phyloP scores from a whole-genome alignment of 2,888 invertebrate species.

The Sthenelais limicola region DNA sequence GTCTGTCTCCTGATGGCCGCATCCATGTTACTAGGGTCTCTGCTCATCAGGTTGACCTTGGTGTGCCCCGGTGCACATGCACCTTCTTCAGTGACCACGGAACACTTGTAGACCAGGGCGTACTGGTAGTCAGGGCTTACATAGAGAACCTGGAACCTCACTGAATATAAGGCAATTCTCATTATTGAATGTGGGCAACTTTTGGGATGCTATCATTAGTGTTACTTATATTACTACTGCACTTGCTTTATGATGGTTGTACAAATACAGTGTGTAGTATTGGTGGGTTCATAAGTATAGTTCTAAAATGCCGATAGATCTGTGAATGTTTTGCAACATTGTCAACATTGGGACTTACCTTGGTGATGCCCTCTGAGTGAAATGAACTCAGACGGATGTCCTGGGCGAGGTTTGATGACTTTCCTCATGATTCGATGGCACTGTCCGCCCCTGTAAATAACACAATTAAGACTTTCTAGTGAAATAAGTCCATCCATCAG shows the following conservation, averaged over 20 bases:
- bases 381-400: not conserved
- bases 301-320: too few relatives aligned
- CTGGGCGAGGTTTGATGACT: not conserved
- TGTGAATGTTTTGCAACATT: too few relatives aligned
- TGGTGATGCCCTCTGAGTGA: not conserved
- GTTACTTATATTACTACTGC: too few relatives aligned
- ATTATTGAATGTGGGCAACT: too few relatives aligned
- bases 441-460: slow-evolving; percentile 1
- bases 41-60: slow-evolving; percentile 26
- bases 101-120: slow-evolving; percentile 12
- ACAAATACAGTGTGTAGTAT: too few relatives aligned
- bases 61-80: slow-evolving; percentile 11
- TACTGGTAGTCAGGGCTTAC: not conserved
- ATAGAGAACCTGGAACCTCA: not conserved
- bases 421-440: not conserved
- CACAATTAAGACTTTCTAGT: too few relatives aligned
- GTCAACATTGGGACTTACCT: not conserved
- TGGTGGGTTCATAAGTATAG: too few relatives aligned
- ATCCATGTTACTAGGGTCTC: too few relatives aligned
- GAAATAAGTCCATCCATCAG: too few relatives aligned
- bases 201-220: too few relatives aligned
- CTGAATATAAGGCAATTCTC: too few relatives aligned
- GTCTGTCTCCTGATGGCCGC: not conserved
- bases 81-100: not conserved
- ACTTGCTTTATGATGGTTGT: too few relatives aligned